Evolutionary conservation across 2,888 invertebrate genomes (phyloP).

Genomic region (Branchipolynoe longqiensis): DNA sequence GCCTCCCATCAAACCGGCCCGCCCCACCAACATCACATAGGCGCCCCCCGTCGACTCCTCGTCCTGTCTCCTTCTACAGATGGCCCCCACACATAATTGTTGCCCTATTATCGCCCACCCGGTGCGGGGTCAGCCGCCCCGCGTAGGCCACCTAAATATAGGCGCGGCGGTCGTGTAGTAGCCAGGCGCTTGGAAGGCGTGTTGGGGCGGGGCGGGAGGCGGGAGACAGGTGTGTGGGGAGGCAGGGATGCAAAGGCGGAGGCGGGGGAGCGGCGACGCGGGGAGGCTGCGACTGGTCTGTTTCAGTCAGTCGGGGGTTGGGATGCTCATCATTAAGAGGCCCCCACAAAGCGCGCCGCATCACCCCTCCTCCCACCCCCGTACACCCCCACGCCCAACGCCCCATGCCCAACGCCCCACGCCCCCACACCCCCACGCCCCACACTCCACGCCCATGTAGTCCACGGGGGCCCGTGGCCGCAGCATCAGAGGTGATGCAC

Average conservation of each 20-base stretch:
- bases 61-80: slow-evolving; percentile 16
- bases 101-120: slow-evolving; percentile 40
- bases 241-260: too few species aligned
- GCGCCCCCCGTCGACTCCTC: background rate
- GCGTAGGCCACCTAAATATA: slow-evolving; percentile 34
- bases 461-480: too few species aligned
- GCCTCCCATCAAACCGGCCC: too few species aligned
- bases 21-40: too few species aligned
- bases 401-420: background rate
- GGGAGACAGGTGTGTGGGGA: too few species aligned
- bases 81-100: slow-evolving; percentile 45
- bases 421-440: background rate
- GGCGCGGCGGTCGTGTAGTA: background rate
- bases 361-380: background rate
- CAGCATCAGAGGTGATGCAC: slow-evolving; percentile 49
- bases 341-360: background rate
- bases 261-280: too few species aligned
- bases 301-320: background rate
- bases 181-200: background rate
- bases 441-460: background rate
- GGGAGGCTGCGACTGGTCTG: too few species aligned
- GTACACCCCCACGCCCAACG: background rate
- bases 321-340: background rate
- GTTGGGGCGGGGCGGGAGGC: background rate
- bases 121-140: slow-evolving; percentile 1